Base-by-base conservation (phyloP, 2,797 vertebrate genomes). In the Crocidura indochinensis region DNA sequence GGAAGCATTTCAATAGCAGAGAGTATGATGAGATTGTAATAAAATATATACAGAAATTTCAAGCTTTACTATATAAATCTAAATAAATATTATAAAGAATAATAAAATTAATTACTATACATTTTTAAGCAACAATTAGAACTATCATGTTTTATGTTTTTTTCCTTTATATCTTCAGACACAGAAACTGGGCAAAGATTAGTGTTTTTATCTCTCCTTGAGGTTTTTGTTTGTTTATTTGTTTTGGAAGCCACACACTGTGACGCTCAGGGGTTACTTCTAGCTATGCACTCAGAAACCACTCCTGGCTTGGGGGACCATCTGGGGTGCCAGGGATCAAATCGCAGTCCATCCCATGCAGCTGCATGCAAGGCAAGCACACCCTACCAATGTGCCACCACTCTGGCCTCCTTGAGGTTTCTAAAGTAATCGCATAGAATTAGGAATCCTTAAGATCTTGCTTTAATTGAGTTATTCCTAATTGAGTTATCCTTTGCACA, bases 11-110 rank as follows among this genome's bases (percentile, higher is more conserved):
- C 26, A 62, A 31, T 10, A 80, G 1, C 6, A 8, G 7, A 71
- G 17, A 49, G 10, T 72, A 64, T 38, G 29, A 17, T 78, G 24
- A 78, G 78, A 47, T 14, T 75, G 27, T 65, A 76, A 51, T 76
- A 60, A 92, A 93, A 72, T 81, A 22, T 79, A 29, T 14, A 64
- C 64, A 51, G 62, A 74, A 84, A 84, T 75, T 79, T 69, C 10
- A 44, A 81, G 26, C 17, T 31, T 17, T 38, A 10, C 83, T 84
- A 38, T 53, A 67, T 47, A 56, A 10, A 49, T 47, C 15, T 65
- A 72, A 31, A 49, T 26, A 79, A 44, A 72, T 56, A 79, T 24
- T 68, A n/a, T 29, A 76, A 8, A 60, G 31, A 64, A 74, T 31
- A 60, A 27, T 46, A 91, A 65, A 1, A 46, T 49, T 19, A 56